These are phyloP conservation scores for Heliocidaris erythrogramma DNA, from an alignment of 35 echinoderm and acorn worm species.

Conservation along the genomic window DNA sequence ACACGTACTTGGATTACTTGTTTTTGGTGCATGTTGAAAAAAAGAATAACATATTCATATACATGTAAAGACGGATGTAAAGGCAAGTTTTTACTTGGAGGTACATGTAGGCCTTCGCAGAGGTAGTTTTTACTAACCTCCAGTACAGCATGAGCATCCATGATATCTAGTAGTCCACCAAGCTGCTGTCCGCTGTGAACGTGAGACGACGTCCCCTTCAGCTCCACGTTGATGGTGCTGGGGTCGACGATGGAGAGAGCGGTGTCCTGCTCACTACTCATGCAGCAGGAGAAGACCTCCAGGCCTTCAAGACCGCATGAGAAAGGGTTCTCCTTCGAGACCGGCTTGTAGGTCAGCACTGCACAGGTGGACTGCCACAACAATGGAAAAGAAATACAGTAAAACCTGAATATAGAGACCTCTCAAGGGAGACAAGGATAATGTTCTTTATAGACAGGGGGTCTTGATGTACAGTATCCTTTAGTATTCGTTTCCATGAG, in stretches of 20 bases:
- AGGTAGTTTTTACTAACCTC: slow-evolving; percentile 63
- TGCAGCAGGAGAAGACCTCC: slow-evolving; percentile 91
- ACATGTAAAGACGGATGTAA: too few relatives aligned
- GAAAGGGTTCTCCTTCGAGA: slow-evolving; percentile 76
- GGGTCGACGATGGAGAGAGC: slow-evolving; percentile 97
- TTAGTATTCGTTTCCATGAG: too few relatives aligned
- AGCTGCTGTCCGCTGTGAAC: slow-evolving; percentile 48
- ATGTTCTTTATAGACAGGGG: too few relatives aligned
- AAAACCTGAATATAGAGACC: neutral
- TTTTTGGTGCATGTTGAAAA: too few relatives aligned
- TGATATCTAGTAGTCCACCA: slow-evolving; percentile 76
- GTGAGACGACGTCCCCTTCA: slow-evolving; percentile 78
- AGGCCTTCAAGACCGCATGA: slow-evolving; percentile 83
- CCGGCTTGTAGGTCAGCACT: slow-evolving; percentile 75
- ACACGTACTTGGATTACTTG: too few relatives aligned
- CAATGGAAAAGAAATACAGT: neutral
- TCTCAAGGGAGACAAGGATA: too few relatives aligned
- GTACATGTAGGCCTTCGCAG: too few relatives aligned
- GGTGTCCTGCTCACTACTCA: slow-evolving; percentile 80
- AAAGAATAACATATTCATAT: too few relatives aligned
- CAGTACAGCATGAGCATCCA: slow-evolving; percentile 78
- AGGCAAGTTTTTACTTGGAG: too few relatives aligned
- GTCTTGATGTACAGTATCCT: too few relatives aligned
- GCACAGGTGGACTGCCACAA: slow-evolving; percentile 84
- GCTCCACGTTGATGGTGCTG: slow-evolving; percentile 75